These are phyloP conservation scores for Toxotes jaculatrix DNA, from an alignment of 2,113 vertebrate genomes.

Conservation along the genomic window DNA sequence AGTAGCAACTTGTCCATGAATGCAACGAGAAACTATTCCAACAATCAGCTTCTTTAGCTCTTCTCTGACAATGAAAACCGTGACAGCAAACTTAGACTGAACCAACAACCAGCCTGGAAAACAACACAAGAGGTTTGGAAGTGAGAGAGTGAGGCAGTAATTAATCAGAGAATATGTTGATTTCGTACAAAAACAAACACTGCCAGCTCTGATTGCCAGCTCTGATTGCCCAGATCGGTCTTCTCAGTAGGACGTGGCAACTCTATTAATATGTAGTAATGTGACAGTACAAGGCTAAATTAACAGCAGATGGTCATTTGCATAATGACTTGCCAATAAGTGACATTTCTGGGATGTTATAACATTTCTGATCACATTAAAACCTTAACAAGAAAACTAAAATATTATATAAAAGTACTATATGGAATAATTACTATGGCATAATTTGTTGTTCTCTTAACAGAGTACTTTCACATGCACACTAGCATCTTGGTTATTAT, in stretches of 20 bases:
- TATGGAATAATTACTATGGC: background rate
- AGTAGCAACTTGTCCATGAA: constrained; percentile 69
- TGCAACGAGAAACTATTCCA: constrained; percentile 28
- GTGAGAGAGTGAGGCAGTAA: too few species aligned
- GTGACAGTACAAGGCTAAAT: constrained; percentile 6
- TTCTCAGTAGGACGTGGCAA: background rate
- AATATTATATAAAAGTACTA: background rate
- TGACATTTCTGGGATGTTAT: constrained; percentile 5
- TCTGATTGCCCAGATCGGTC: background rate
- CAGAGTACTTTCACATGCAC: background rate
- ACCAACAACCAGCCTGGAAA: background rate
- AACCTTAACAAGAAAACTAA: background rate
- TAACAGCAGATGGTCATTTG: background rate
- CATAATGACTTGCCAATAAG: background rate
- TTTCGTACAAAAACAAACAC: constrained; percentile 39
- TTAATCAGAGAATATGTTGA: background rate
- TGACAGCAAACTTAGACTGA: background rate
- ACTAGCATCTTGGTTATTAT: background rate
- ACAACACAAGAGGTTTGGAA: too few species aligned
- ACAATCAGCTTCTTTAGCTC: constrained; percentile 7
- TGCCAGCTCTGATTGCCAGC: background rate
- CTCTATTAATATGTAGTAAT: constrained; percentile 9
- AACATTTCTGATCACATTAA: background rate
- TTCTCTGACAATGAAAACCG: constrained; percentile 5
- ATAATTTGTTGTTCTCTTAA: too few species aligned